A percentile compares a stretch with the other conserved stretches of the same genome.
These are phyloP conservation scores for Myotis findleyi DNA, from an alignment of 2,797 vertebrate species.

Conservation along the genomic window DNA sequence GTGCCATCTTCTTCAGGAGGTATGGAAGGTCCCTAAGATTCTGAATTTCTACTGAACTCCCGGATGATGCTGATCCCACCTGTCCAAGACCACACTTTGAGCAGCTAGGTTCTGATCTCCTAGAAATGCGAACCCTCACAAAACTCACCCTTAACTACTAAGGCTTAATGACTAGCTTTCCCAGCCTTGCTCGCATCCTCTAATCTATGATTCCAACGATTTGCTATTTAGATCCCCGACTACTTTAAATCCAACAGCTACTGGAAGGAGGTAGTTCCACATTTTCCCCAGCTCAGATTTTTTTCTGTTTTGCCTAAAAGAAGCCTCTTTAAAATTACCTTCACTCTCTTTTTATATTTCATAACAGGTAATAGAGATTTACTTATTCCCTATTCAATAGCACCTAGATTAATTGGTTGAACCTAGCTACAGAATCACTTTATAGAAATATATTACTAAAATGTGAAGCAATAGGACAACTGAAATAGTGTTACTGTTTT, in stretches of 20 bases:
- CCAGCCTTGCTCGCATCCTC: neutral
- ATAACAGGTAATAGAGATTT: neutral
- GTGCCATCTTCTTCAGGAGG: neutral
- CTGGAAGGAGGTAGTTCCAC: neutral
- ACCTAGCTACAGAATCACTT: neutral
- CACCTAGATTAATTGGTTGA: neutral
- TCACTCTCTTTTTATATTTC: neutral
- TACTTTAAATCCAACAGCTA: neutral
- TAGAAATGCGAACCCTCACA: neutral
- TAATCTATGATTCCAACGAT: neutral
- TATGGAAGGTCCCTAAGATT: neutral
- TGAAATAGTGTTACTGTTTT: neutral
- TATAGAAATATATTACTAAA: constrained; percentile 34
- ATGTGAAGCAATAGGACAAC: neutral
- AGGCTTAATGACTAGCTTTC: neutral
- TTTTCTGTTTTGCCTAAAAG: neutral
- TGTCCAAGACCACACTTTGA: neutral
- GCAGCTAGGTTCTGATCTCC: neutral
- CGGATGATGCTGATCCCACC: neutral
- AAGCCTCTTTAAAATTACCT: constrained; percentile 10
- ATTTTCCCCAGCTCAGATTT: neutral
- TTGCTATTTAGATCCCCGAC: neutral
- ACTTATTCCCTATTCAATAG: neutral
- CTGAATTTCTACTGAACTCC: neutral
- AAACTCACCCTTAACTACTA: neutral